Evolutionary conservation across 2,113 vertebrate species (phyloP).

Genomic region (Myrmecobius fasciatus): DNA sequence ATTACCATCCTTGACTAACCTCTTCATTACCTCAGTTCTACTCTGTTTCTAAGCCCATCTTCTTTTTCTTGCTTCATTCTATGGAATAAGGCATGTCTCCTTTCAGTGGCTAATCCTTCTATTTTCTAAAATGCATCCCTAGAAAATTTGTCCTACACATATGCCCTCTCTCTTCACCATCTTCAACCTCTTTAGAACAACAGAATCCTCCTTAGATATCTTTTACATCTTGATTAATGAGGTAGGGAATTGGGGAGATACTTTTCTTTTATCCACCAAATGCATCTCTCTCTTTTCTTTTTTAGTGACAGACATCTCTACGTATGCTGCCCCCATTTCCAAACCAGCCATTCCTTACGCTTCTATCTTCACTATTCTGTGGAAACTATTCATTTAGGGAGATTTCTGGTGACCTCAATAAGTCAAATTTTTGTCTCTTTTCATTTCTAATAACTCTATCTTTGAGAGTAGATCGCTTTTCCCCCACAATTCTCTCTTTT

Average conservation of each 20-base stretch:
- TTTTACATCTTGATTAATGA: slow-evolving; percentile 1
- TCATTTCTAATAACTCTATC: not conserved
- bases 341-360: not conserved
- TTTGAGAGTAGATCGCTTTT: not conserved
- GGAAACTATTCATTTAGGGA: not conserved
- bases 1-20: not conserved
- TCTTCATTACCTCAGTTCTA: not conserved
- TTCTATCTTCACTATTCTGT: not conserved
- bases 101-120: not conserved
- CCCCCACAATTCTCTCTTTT: not conserved
- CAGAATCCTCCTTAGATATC: not conserved
- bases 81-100: not conserved
- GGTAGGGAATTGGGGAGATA: not conserved
- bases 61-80: not conserved
- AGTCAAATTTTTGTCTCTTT: not conserved
- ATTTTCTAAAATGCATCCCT: not conserved
- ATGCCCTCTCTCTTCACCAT: not conserved
- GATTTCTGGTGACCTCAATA: not conserved
- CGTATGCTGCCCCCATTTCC: too few relatives aligned
- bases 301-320: not conserved
- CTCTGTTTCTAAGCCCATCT: not conserved
- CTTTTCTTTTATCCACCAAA: not conserved
- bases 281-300: not conserved
- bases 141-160: not conserved
- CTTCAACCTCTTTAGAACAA: not conserved